These are phyloP conservation scores for Oenanthe oenanthe DNA, from an alignment of 2,113 vertebrate genomes.

Conservation along the genomic window DNA sequence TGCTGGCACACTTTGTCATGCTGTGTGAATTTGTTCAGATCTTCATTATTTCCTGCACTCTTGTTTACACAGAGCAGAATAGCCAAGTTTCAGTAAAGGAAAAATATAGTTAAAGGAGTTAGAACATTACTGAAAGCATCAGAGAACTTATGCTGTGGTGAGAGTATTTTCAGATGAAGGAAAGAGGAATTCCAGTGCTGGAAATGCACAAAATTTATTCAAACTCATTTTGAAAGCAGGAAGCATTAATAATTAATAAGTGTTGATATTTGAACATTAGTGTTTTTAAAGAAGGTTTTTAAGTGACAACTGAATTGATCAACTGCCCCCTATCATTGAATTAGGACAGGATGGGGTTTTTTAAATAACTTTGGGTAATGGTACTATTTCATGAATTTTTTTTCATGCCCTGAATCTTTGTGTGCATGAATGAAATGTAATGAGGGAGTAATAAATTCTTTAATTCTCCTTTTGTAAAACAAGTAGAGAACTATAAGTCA, in stretches of 20 bases:
- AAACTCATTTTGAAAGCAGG: constrained; percentile 8
- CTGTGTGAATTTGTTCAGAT: background rate
- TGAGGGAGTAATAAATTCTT: background rate
- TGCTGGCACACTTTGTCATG: rapidly evolving
- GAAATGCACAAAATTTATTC: background rate
- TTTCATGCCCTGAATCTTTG: background rate
- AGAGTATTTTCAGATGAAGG: background rate
- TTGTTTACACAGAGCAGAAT: background rate
- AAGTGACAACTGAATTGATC: background rate
- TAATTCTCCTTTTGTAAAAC: background rate
- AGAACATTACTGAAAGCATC: background rate
- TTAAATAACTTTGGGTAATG: background rate
- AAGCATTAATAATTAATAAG: background rate
- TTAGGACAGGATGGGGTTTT: background rate
- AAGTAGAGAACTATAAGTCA: background rate
- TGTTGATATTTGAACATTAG: background rate
- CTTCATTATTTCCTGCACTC: background rate
- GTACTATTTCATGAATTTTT: background rate
- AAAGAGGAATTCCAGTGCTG: background rate
- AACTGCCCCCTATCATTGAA: background rate
- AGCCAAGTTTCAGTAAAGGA: background rate
- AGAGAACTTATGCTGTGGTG: background rate
- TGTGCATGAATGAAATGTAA: background rate
- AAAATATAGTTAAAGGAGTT: background rate
- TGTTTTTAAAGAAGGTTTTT: background rate